A percentile compares a stretch with the other conserved stretches of the same genome.
phyloP scores from a whole-genome alignment of 1,140 invertebrate species.

The Drosophila bocqueti region DNA sequence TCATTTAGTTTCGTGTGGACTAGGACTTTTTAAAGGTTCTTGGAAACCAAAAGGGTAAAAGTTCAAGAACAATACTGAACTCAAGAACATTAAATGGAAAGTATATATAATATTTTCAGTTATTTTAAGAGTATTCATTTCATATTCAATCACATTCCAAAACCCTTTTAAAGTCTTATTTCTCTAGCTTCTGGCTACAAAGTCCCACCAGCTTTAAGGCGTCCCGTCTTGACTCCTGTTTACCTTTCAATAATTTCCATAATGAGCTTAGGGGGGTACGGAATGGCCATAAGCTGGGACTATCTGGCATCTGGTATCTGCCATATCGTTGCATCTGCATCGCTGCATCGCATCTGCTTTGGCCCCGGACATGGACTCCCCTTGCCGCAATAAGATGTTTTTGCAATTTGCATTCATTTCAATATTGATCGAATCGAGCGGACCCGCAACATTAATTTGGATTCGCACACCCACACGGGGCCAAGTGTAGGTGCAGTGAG shows the following conservation, averaged over 20 bases:
- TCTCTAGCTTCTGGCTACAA: conserved; percentile 8
- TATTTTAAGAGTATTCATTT: no score
- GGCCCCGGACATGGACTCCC: not conserved
- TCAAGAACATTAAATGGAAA: no score
- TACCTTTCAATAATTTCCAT: conserved; percentile 49
- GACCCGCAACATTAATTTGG: conserved; percentile 33
- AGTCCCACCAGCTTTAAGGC: not conserved
- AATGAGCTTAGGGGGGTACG: conserved; percentile 33
- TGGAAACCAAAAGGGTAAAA: no score
- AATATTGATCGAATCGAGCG: conserved; percentile 51
- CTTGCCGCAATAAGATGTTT: conserved; percentile 40
- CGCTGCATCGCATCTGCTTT: conserved; percentile 29
- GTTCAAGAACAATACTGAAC: not conserved
- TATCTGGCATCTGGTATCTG: conserved; percentile 18
- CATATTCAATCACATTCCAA: not conserved
- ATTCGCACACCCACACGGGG: conserved; percentile 8
- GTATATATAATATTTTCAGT: no score
- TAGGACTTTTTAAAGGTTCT: not conserved
- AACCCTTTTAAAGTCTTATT: not conserved
- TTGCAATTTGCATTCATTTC: conserved; percentile 56
- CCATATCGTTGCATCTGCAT: conserved; percentile 22
- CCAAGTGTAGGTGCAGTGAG: not conserved
- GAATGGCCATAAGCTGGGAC: not conserved
- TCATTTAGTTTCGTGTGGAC: not conserved
- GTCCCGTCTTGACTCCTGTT: not conserved